Conservation (phyloP, 2,888 invertebrate species). For the Microdon myrmicae region DNA sequence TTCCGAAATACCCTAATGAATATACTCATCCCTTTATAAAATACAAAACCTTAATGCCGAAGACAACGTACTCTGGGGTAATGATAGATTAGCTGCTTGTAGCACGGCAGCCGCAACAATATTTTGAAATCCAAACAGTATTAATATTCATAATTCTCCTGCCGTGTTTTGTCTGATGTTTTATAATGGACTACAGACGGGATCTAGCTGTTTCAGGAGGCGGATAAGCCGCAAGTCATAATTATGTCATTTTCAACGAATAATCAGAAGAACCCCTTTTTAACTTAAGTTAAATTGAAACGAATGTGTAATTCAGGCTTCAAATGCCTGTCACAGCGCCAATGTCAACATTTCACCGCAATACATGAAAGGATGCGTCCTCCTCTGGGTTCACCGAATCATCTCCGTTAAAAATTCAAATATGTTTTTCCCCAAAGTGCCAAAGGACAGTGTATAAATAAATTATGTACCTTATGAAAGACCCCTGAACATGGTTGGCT, state of each 20-base stretch:
- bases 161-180: neutral
- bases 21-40: too few relatives aligned
- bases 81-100: too few relatives aligned
- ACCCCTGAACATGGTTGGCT: too few relatives aligned
- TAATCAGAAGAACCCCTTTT: constrained; percentile 36
- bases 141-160: constrained; percentile 5
- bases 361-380: too few relatives aligned
- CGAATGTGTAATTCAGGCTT: constrained; percentile 24
- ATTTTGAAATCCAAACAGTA: constrained; percentile 23
- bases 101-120: too few relatives aligned
- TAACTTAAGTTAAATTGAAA: constrained; percentile 42
- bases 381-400: constrained; percentile 4
- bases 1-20: too few relatives aligned
- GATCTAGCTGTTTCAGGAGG: neutral
- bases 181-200: neutral
- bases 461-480: constrained; percentile 37
- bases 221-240: constrained; percentile 18
- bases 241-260: constrained; percentile 43
- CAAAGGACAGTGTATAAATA: constrained; percentile 40
- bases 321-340: constrained; percentile 23
- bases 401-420: constrained; percentile 9
- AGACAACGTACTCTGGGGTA: too few relatives aligned
- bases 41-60: too few relatives aligned
- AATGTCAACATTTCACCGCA: constrained; percentile 19
- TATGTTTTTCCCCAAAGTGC: constrained; percentile 36